phyloP scores from a whole-genome alignment of 1,140 invertebrate genomes.

The Ceratosolen solmsi region DNA sequence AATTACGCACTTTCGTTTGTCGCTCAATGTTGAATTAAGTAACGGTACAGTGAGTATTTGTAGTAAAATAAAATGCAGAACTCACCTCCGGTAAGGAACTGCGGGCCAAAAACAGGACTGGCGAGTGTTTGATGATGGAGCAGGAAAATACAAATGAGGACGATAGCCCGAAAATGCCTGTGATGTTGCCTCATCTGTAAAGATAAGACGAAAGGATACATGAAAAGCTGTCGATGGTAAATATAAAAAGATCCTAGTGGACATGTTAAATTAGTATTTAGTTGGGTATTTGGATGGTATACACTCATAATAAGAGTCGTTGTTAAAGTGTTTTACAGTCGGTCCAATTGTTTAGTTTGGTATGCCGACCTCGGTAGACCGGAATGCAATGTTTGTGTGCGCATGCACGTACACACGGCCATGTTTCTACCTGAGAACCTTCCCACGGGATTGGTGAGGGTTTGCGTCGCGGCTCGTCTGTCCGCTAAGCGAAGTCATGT shows the following conservation, averaged over 20 bases:
- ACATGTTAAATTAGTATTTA: background rate
- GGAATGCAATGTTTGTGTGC: background rate
- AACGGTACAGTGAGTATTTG: background rate
- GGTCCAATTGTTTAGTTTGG: background rate
- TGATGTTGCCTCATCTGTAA: slow-evolving; percentile 67
- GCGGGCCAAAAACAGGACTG: slow-evolving; percentile 66
- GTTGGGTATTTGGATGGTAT: background rate
- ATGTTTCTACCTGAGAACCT: slow-evolving; percentile 53
- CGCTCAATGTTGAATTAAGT: background rate
- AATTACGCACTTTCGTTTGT: too few relatives aligned
- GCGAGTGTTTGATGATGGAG: slow-evolving; percentile 56
- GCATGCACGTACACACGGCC: background rate
- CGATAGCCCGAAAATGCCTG: slow-evolving; percentile 55
- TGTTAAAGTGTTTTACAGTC: background rate
- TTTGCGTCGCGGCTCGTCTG: background rate
- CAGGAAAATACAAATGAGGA: slow-evolving; percentile 61
- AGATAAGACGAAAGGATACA: background rate
- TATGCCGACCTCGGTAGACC: too few relatives aligned
- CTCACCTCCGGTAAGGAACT: slow-evolving; percentile 68
- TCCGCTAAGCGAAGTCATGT: background rate
- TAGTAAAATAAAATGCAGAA: background rate
- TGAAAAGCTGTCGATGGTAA: background rate
- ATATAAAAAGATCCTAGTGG: background rate
- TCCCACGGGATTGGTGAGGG: slow-evolving; percentile 54
- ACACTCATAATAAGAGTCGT: background rate